Percentiles rank a stretch among this genome's conserved stretches.
Conservation (phyloP, 2,113 vertebrate genomes). For the Chinchilla lanigera region DNA sequence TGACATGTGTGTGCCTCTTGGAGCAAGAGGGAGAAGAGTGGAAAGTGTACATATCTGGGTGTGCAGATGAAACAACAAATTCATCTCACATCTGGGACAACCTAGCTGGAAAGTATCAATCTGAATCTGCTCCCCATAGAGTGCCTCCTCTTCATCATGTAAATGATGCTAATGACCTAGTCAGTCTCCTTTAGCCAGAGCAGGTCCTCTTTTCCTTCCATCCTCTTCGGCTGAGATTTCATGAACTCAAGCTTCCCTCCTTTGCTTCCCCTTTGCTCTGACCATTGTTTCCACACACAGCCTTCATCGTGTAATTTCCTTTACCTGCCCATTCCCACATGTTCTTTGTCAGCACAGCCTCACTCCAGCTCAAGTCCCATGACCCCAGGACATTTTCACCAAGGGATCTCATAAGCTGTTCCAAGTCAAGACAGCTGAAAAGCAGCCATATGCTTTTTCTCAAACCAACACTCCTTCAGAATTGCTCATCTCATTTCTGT, state of each 20-base stretch:
- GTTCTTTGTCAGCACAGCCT: background rate
- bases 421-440: slow-evolving; percentile 27
- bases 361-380: background rate
- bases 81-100: background rate
- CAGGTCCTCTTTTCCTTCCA: background rate
- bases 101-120: background rate
- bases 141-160: background rate
- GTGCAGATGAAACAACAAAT: background rate
- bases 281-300: background rate
- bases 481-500: background rate
- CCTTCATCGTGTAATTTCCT: background rate
- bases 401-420: background rate
- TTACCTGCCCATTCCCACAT: background rate
- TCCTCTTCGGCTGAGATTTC: background rate
- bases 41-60: background rate
- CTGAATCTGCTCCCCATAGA: background rate
- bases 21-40: background rate
- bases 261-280: no score
- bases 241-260: background rate
- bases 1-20: background rate
- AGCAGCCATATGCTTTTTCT: background rate
- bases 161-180: background rate
- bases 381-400: background rate
- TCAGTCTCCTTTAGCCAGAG: background rate
- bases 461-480: background rate